These are phyloP conservation scores for Phyllotreta cruciferae DNA, from an alignment of 2,888 invertebrate genomes.

Conservation along the genomic window DNA sequence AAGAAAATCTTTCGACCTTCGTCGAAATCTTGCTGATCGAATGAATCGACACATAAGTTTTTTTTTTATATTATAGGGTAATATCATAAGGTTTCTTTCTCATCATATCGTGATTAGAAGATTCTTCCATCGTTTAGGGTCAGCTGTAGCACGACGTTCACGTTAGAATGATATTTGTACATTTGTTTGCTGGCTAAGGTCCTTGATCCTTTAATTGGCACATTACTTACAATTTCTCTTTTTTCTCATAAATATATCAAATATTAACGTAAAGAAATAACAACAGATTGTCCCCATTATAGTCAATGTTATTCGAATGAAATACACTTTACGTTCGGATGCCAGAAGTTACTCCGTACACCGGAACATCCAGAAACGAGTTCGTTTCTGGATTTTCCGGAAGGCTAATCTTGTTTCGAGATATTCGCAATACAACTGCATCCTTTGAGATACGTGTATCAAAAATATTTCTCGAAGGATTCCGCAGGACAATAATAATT, in stretches of 20 bases:
- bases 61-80: background rate
- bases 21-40: no score
- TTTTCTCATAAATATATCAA: conserved; percentile 48
- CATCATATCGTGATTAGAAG: no score
- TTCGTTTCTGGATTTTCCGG: background rate
- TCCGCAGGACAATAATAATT: no score
- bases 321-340: conserved; percentile 46
- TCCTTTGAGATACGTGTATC: no score
- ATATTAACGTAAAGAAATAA: conserved; percentile 56
- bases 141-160: background rate
- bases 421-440: no score
- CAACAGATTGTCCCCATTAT: conserved; percentile 61
- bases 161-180: conserved; percentile 35
- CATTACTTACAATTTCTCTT: conserved; percentile 41
- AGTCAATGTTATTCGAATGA: conserved; percentile 57
- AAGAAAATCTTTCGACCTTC: no score
- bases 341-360: background rate
- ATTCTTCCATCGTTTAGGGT: background rate
- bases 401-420: no score
- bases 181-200: conserved; percentile 38
- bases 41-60: background rate
- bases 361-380: background rate
- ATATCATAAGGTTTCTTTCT: background rate
- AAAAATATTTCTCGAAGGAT: no score
- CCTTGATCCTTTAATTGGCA: conserved; percentile 52